A percentile compares a stretch with the other conserved stretches of the same genome.
phyloP scores from a whole-genome alignment of 1,140 invertebrate genomes.

The Ctenoplectra terminalis region DNA sequence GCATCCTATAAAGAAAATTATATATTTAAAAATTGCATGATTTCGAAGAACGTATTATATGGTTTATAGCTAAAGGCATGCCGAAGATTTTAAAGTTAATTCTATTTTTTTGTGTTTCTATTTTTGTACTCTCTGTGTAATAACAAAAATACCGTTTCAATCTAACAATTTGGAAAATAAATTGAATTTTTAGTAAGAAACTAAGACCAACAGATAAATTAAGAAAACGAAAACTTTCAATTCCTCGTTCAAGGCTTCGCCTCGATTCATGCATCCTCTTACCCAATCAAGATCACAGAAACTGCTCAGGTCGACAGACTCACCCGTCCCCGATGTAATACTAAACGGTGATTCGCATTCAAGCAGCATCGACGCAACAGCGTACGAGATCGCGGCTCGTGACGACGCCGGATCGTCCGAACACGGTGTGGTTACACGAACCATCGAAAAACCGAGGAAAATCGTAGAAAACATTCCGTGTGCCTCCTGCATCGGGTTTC shows the following conservation, averaged over 20 bases:
- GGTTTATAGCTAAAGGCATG: no score
- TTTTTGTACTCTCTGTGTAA: no score
- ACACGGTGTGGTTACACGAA: slow-evolving; percentile 9
- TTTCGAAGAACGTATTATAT: no score
- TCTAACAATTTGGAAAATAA: no score
- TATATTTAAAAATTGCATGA: no score
- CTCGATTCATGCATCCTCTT: neutral
- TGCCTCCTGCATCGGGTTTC: slow-evolving; percentile 40
- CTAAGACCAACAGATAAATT: no score
- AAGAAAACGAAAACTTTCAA: neutral
- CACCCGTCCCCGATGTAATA: neutral
- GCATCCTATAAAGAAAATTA: no score
- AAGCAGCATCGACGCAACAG: slow-evolving; percentile 33
- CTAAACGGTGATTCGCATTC: slow-evolving; percentile 65
- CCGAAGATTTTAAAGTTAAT: no score
- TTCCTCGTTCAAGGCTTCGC: neutral
- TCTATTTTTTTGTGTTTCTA: no score
- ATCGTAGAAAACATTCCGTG: slow-evolving; percentile 56
- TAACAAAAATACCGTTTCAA: no score
- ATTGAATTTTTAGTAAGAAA: no score
- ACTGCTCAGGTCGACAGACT: slow-evolving; percentile 4
- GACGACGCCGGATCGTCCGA: neutral
- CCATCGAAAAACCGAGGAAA: slow-evolving; percentile 57
- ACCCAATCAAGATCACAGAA: slow-evolving; percentile 36
- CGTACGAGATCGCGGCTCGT: slow-evolving; percentile 24